phyloP scores from a whole-genome alignment of 2,797 vertebrate species.

The Lemur catta region DNA sequence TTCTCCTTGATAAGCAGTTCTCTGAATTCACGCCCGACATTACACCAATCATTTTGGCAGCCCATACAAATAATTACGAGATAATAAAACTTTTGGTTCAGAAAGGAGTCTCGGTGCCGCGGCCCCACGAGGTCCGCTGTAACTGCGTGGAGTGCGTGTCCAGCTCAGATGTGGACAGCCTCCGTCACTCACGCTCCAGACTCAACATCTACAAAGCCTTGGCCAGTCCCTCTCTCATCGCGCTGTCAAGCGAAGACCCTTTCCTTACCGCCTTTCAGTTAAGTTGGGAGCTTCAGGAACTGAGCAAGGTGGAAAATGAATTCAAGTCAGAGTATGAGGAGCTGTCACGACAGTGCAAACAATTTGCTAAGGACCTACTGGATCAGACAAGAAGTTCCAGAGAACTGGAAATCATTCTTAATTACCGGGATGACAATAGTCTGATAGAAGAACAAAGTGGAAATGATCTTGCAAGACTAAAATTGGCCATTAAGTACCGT shows the following conservation, averaged over 20 bases:
- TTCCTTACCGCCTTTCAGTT: constrained; percentile 97
- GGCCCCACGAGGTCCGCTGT: constrained; percentile 95
- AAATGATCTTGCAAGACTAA: constrained; percentile 95
- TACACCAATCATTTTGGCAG: constrained; percentile 97
- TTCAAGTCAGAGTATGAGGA: constrained; percentile 98
- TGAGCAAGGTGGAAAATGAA: constrained; percentile 97
- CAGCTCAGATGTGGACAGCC: constrained; percentile 93
- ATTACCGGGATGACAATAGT: constrained; percentile 94
- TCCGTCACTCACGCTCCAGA: constrained; percentile 95
- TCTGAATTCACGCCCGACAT: constrained; percentile 98
- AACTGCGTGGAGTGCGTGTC: constrained; percentile 95
- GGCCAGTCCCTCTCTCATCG: constrained; percentile 93
- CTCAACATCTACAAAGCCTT: constrained; percentile 97
- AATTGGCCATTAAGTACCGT: constrained; percentile 97
- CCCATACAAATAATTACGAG: constrained; percentile 98
- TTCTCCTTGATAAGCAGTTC: constrained; percentile 95
- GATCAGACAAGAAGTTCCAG: constrained; percentile 98
- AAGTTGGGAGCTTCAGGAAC: constrained; percentile 97
- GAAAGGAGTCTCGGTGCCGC: constrained; percentile 94
- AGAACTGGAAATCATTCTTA: constrained; percentile 96
- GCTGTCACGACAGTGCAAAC: constrained; percentile 92
- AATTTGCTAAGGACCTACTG: constrained; percentile 96
- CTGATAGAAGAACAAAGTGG: constrained; percentile 91
- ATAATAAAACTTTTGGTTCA: constrained; percentile 97
- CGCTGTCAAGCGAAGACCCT: constrained; percentile 97